Evolutionary conservation across 2,113 vertebrate genomes (phyloP).

Genomic region (Pteropus alecto): DNA sequence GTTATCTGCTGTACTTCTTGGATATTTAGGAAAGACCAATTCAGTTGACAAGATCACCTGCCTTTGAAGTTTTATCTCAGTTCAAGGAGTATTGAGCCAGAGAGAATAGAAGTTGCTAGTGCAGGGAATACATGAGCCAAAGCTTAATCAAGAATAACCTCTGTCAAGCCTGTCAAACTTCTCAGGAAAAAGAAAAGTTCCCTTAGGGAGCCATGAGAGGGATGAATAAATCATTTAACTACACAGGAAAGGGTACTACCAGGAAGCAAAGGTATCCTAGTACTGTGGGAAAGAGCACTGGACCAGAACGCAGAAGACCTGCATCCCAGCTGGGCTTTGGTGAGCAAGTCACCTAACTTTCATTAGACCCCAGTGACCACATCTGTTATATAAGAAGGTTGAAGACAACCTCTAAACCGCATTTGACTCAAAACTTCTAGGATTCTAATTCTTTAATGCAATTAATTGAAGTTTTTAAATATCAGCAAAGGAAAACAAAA

Average conservation of each 20-base stretch:
- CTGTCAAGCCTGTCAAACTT: background rate
- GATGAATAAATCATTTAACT: background rate
- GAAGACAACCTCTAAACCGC: background rate
- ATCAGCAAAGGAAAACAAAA: background rate
- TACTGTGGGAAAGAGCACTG: slow-evolving; percentile 52
- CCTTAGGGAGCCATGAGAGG: background rate
- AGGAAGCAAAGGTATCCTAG: background rate
- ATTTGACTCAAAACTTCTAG: background rate
- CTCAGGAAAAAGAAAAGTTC: background rate
- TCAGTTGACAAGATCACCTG: background rate
- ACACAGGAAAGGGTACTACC: background rate
- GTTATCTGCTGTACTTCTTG: background rate
- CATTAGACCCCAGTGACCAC: background rate
- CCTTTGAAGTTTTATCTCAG: background rate
- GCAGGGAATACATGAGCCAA: background rate
- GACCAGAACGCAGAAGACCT: slow-evolving; percentile 25
- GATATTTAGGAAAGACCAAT: background rate
- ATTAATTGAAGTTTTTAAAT: background rate
- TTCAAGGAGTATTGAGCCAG: background rate
- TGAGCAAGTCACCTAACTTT: slow-evolving; percentile 64
- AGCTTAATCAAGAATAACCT: background rate
- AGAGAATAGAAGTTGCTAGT: background rate
- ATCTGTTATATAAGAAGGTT: background rate
- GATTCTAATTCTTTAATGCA: background rate
- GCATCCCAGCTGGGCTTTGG: background rate